Base-by-base conservation (phyloP, 1,140 invertebrate species). In the Caenorhabditis remanei region DNA sequence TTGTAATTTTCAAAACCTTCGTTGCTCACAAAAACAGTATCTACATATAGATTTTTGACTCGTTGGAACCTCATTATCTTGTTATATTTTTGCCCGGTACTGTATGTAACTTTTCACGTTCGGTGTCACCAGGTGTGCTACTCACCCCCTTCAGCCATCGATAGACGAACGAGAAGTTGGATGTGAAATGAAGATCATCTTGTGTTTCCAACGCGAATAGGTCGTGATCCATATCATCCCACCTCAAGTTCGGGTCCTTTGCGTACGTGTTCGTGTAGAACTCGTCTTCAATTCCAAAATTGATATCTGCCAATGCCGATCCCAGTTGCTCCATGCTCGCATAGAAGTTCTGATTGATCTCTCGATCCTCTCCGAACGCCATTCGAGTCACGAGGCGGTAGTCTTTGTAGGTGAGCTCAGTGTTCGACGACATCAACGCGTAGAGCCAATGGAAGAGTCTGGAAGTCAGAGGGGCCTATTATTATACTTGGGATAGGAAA, bases 231-330 rank as follows among this genome's bases (percentile, higher is more conserved):
- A n/a, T 0, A 53, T 53, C 71, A 14, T 79, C 46, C n/a, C 46
- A 11, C 13, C 2, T 11, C 6, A 50, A 32, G 6, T 79, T 48
- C 21, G 71, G 71, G 24, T 48, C 19, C n/a, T 50, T 79, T 7
- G 71, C 9, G n/a, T 79, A n/a, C 46, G 32, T 79, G n/a, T 79
- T n/a, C 0, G 71, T 79, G 46, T 79, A 79, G 21, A 79, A 79
- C 46, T 79, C 71, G 40, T 79, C 71, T 24, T 79, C 71, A 14
- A 79, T 24, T 14, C n/a, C 9, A n/a, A 79, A 11, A 24, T 41
- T 79, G 11, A 79, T n/a, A 13, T 50, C 71, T 1, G 46, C n/a
- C n/a, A 19, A 8, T 11, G 46, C 71, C 7, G 19, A 9, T 0
- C 46, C 46, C 21, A 79, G 50, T 4, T 50, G 16, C 21, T 79